phyloP scores from a whole-genome alignment of 1,140 invertebrate genomes.

The Metopolophium dirhodum region DNA sequence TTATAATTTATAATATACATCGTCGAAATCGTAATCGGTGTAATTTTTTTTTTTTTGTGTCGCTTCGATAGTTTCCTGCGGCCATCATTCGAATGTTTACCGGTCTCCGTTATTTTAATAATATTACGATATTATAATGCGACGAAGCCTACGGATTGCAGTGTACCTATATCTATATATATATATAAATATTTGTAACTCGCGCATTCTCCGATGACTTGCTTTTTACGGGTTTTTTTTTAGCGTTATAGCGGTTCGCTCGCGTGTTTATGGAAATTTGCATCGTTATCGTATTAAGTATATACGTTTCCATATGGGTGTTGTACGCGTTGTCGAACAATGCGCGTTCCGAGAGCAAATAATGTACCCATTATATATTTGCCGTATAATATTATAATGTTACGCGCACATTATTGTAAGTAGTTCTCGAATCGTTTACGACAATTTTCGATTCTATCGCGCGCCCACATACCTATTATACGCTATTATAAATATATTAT shows the following conservation, averaged over 20 bases:
- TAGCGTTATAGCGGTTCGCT: neutral
- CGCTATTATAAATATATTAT: neutral
- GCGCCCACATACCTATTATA: neutral
- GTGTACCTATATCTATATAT: neutral
- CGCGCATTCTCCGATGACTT: conserved; percentile 3
- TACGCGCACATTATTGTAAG: neutral
- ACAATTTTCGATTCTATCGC: conserved; percentile 10
- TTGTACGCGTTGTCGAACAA: neutral
- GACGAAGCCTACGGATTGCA: neutral
- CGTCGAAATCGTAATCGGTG: neutral
- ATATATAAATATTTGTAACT: neutral
- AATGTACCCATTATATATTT: neutral
- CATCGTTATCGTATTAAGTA: neutral
- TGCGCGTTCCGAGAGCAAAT: neutral
- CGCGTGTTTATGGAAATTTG: conserved; percentile 5
- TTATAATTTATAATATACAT: neutral
- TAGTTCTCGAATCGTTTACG: neutral
- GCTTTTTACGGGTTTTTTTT: conserved; percentile 8
- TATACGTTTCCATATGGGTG: neutral
- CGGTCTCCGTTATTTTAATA: neutral
- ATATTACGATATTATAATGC: neutral
- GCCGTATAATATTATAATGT: neutral
- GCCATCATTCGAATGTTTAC: neutral
- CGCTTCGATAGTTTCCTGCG: neutral
- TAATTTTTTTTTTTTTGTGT: neutral